Conservation (phyloP, 2,113 vertebrate species). For the Crotalus viridis region DNA sequence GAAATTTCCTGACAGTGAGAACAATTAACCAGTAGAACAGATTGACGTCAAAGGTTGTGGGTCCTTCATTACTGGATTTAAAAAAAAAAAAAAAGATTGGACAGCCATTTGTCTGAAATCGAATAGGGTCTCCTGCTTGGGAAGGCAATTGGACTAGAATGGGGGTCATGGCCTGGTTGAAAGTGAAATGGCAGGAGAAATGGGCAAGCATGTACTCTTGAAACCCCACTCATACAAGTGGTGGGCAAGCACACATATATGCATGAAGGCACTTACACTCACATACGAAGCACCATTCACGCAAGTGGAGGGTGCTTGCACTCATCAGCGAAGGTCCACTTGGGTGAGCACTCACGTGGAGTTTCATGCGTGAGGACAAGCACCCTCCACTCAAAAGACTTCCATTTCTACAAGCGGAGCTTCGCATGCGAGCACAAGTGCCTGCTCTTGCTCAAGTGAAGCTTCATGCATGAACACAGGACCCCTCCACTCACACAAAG, state of each 20-base stretch:
- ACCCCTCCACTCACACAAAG: not conserved
- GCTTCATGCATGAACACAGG: not conserved
- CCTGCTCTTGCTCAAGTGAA: not conserved
- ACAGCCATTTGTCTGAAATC: not conserved
- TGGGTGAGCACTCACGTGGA: no score
- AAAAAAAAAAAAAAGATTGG: not conserved
- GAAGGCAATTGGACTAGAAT: not conserved
- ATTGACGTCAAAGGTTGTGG: no score
- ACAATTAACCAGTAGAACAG: no score
- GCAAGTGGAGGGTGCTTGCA: not conserved
- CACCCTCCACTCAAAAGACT: not conserved
- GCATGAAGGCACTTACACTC: not conserved
- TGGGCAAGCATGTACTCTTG: not conserved
- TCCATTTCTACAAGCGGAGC: accelerated
- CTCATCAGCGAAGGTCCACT: not conserved
- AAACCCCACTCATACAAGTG: not conserved
- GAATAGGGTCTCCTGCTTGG: no score
- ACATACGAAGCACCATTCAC: not conserved
- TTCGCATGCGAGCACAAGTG: not conserved
- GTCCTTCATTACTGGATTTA: not conserved
- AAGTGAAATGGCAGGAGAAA: not conserved
- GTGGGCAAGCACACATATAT: not conserved
- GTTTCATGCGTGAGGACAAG: not conserved
- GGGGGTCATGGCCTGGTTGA: not conserved
- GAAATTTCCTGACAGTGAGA: no score